Conservation (phyloP, 2,888 invertebrate species). For the Ischnus inquisitorius region DNA sequence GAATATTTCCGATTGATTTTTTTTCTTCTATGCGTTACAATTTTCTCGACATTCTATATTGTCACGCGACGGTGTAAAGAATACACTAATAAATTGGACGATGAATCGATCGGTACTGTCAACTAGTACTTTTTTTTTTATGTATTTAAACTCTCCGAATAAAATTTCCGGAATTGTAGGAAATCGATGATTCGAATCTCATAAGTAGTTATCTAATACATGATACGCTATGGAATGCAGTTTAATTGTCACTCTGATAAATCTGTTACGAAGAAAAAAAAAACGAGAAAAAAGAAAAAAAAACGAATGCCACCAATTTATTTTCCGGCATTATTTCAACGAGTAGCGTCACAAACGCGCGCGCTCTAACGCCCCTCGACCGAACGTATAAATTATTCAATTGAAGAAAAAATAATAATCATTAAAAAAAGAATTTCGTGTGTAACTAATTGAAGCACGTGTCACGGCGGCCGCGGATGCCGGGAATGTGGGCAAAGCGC, state of each 20-base stretch:
- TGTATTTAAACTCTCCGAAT: slow-evolving; percentile 22
- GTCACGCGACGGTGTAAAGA: not conserved
- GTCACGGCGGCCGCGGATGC: not conserved
- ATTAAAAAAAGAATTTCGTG: slow-evolving; percentile 30
- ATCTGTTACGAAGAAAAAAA: slow-evolving; percentile 24
- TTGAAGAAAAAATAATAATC: slow-evolving; percentile 17
- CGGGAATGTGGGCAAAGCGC: slow-evolving; percentile 30
- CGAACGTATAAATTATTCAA: slow-evolving; percentile 42
- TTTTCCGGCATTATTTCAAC: slow-evolving; percentile 31
- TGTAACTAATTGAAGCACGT: slow-evolving; percentile 33
- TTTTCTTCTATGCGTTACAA: slow-evolving; percentile 36
- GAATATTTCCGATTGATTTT: slow-evolving; percentile 25
- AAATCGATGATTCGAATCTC: slow-evolving; percentile 51
- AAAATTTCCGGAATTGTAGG: slow-evolving; percentile 40
- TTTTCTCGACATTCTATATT: slow-evolving; percentile 14
- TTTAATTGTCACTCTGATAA: slow-evolving; percentile 58
- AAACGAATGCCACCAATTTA: slow-evolving; percentile 25
- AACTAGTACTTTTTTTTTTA: slow-evolving; percentile 10
- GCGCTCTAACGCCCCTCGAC: slow-evolving; percentile 24
- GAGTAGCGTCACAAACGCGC: slow-evolving; percentile 14
- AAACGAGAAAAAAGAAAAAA: not conserved
- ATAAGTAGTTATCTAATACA: slow-evolving; percentile 47
- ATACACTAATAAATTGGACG: slow-evolving; percentile 7
- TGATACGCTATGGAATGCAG: slow-evolving; percentile 65
- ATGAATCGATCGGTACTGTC: slow-evolving; percentile 1